Evolutionary conservation across 2,888 invertebrate species (phyloP).

Genomic region (Nebria salina): DNA sequence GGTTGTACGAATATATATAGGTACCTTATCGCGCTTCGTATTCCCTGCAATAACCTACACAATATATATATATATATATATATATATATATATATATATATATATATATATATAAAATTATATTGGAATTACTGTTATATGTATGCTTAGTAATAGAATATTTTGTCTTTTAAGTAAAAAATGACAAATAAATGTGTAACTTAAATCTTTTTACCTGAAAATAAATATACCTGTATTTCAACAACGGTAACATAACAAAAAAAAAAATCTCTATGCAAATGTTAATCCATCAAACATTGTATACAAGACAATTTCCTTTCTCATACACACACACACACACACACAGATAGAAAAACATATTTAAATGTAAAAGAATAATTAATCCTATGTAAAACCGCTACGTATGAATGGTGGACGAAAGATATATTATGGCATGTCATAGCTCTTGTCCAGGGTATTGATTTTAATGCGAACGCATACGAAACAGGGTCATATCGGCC

Average conservation of each 20-base stretch:
- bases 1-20: constrained; percentile 50
- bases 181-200: neutral
- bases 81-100: constrained; percentile 18
- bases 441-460: constrained; percentile 61
- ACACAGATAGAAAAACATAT: neutral
- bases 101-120: constrained; percentile 4
- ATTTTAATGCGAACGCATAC: constrained; percentile 61
- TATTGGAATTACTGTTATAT: neutral
- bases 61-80: constrained; percentile 17
- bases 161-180: constrained; percentile 6
- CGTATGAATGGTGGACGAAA: constrained; percentile 61
- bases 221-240: neutral
- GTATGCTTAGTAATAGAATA: neutral
- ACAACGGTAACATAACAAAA: neutral
- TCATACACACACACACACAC: neutral
- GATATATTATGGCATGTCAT: constrained; percentile 63
- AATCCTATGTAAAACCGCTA: constrained; percentile 51
- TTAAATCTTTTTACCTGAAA: neutral
- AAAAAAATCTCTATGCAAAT: neutral
- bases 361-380: constrained; percentile 19
- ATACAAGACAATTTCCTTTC: neutral
- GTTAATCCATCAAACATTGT: neutral
- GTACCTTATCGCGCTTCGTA: constrained; percentile 19
- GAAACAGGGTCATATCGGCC: constrained; percentile 57
- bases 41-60: too few relatives aligned